Conservation (phyloP, 1,140 invertebrate species). For the Triops longicaudatus region DNA sequence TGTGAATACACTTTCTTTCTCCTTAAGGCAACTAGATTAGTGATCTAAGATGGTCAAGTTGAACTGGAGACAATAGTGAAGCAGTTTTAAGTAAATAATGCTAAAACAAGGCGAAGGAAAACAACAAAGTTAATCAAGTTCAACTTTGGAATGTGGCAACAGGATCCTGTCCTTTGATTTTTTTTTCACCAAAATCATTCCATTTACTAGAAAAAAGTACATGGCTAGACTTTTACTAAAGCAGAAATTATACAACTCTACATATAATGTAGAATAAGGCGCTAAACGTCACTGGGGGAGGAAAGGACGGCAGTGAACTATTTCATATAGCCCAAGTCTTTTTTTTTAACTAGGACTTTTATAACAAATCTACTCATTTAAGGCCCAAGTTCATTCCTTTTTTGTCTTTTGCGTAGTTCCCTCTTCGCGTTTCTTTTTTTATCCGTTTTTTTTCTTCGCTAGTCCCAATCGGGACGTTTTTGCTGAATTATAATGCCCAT, state of each 20-base stretch:
- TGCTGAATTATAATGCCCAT: background rate
- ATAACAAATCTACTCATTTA: background rate
- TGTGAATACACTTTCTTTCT: background rate
- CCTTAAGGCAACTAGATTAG: background rate
- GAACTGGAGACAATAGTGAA: too few relatives aligned
- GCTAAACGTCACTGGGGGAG: background rate
- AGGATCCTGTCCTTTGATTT: background rate
- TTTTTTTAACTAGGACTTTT: background rate
- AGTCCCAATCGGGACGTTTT: background rate
- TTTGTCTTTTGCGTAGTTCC: background rate
- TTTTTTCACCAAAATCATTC: background rate
- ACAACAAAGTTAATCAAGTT: background rate
- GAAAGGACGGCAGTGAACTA: conserved; percentile 10
- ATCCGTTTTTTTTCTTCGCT: background rate
- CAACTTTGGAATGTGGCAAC: conserved; percentile 4
- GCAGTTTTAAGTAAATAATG: background rate
- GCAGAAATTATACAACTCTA: background rate
- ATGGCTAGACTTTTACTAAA: background rate
- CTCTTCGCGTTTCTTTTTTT: background rate
- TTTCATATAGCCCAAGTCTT: background rate
- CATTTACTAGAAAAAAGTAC: background rate
- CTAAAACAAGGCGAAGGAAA: background rate
- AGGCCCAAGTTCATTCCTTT: background rate
- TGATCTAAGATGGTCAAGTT: background rate
- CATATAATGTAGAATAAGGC: conserved; percentile 15